Percentiles rank a stretch among this genome's conserved stretches.
These are phyloP conservation scores for Drosophila neocordata DNA, from an alignment of 1,140 invertebrate genomes.

Conservation along the genomic window DNA sequence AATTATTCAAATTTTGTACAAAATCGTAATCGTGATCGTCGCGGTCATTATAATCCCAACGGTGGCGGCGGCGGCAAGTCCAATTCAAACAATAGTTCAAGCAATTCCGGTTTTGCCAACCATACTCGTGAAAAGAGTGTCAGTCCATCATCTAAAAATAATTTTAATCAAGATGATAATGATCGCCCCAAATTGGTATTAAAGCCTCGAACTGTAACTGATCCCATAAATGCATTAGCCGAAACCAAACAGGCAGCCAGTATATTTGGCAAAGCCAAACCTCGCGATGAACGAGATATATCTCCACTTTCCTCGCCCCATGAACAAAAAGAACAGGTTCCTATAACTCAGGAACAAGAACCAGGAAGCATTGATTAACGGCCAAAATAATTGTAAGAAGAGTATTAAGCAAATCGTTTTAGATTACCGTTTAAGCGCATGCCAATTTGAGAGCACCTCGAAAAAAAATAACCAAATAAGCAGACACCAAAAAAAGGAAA, in stretches of 20 bases:
- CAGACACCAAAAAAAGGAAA: constrained; percentile 7
- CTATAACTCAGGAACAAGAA: neutral
- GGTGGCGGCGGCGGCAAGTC: neutral
- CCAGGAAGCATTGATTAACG: neutral
- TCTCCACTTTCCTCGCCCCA: constrained; percentile 24
- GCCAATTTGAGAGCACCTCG: neutral
- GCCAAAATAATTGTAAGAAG: too few relatives aligned
- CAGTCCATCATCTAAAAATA: neutral
- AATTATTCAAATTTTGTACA: constrained; percentile 59
- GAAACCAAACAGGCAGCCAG: constrained; percentile 90
- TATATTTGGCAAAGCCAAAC: constrained; percentile 94
- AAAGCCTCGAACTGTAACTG: constrained; percentile 90
- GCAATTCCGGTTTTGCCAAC: neutral
- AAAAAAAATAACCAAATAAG: neutral
- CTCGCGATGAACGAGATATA: constrained; percentile 85
- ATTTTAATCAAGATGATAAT: constrained; percentile 83
- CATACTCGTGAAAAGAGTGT: neutral
- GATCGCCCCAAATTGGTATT: constrained; percentile 92
- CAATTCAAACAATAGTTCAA: neutral
- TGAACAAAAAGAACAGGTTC: neutral
- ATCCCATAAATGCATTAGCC: constrained; percentile 92
- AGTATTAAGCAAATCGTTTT: too few relatives aligned
- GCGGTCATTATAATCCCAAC: constrained; percentile 69
- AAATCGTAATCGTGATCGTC: constrained; percentile 77
- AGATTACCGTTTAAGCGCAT: neutral